phyloP scores from a whole-genome alignment of 2,113 vertebrate species.

The Actenoides hombroni region DNA sequence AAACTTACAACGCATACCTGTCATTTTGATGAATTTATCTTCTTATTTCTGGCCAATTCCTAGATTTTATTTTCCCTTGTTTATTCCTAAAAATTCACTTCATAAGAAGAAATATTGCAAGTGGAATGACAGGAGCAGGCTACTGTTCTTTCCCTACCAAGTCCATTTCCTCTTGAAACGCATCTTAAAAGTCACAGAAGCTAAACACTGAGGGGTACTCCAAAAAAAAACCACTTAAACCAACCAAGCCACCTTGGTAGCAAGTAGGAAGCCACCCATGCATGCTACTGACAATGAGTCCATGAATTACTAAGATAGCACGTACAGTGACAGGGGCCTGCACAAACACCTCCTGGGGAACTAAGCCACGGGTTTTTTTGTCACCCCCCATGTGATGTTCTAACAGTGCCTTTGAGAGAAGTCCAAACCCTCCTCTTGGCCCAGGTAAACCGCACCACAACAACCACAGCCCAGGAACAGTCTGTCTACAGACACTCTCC shows the following conservation, averaged over 20 bases:
- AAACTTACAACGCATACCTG: neutral
- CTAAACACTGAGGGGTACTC: accelerated
- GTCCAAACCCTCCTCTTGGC: neutral
- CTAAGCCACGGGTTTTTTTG: neutral
- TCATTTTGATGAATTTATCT: neutral
- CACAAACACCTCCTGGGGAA: neutral
- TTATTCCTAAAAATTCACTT: neutral
- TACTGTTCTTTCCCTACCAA: neutral
- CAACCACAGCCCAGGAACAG: neutral
- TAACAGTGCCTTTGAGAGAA: accelerated
- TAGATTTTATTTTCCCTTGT: accelerated
- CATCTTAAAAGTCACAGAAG: neutral
- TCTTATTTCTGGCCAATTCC: neutral
- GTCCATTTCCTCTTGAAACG: neutral
- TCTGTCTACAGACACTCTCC: neutral
- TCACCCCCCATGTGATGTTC: accelerated
- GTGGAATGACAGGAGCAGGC: neutral
- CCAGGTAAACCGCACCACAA: neutral
- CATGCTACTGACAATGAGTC: neutral
- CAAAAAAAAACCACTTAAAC: neutral
- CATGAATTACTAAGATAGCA: neutral
- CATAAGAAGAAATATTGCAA: neutral
- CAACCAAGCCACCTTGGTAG: neutral
- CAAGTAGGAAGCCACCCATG: neutral
- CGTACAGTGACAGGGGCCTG: accelerated